phyloP scores from a whole-genome alignment of 1,140 invertebrate genomes.

The Drosophila kikkawai region DNA sequence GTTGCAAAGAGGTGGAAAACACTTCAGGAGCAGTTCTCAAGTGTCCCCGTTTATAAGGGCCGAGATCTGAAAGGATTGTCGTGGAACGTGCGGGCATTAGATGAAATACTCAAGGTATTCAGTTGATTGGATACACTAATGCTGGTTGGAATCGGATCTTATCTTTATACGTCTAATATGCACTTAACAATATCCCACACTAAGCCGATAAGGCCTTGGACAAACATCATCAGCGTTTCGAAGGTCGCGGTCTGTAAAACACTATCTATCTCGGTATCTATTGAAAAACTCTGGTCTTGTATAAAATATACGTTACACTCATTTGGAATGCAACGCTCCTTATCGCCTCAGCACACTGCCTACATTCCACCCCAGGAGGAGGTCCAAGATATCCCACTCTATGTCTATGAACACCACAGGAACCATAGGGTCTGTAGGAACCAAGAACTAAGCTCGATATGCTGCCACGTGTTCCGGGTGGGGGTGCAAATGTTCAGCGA shows the following conservation, averaged over 20 bases:
- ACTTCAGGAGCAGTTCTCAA: conserved; percentile 49
- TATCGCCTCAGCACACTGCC: conserved; percentile 64
- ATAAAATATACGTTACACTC: conserved; percentile 83
- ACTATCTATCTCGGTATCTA: conserved; percentile 57
- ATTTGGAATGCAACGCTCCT: conserved; percentile 75
- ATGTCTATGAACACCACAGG: background rate
- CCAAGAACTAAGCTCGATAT: conserved; percentile 29
- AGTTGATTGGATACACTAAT: conserved; percentile 42
- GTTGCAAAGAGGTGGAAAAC: conserved; percentile 64
- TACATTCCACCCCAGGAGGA: conserved; percentile 48
- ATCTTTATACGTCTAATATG: conserved; percentile 9
- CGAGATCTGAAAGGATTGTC: conserved; percentile 56
- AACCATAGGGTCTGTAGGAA: conserved; percentile 10
- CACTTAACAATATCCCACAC: conserved; percentile 15
- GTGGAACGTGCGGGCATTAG: conserved; percentile 71
- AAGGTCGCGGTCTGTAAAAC: conserved; percentile 67
- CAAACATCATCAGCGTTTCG: conserved; percentile 40
- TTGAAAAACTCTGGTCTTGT: conserved; percentile 46
- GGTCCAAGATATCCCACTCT: conserved; percentile 40
- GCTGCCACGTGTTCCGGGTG: conserved; percentile 64
- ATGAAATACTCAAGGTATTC: conserved; percentile 59
- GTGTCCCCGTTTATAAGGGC: conserved; percentile 65
- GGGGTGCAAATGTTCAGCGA: conserved; percentile 55
- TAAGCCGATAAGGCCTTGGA: conserved; percentile 43
- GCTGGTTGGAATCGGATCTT: conserved; percentile 44